Evolutionary conservation across 2,797 vertebrate genomes (phyloP), one percentile per base, ranked within the genome.

Genomic region (Dallia pectoralis): DNA sequence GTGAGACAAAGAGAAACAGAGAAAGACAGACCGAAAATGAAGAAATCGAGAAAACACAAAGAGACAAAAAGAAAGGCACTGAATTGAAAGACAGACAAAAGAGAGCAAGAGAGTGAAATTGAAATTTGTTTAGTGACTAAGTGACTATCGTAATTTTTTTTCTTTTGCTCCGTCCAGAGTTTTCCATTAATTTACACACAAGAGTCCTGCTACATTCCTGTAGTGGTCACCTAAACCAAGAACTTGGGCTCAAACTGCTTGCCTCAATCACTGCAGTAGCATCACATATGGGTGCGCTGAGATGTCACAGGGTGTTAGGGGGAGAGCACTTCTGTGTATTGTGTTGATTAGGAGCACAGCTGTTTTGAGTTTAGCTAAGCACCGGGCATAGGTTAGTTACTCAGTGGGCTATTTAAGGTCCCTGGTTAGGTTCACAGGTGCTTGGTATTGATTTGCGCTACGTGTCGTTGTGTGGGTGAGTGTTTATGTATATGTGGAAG

Each of bases 101-200:
- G 19, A 33, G 7, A 12, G 51, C 51, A 72, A 48, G 32, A 61
- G 27, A 9, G 47, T 70, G 6, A 71, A 76, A 78, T 7, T 33
- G n/a, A 81, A 78, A 67, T 1, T 19, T 11, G 4, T 4, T 49
- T 25, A 59, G 65, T 75, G 73, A 67, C 78, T 78, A 78, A 77
- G 48, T 73, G 51, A 33, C 19, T 75, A 67, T 81, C 62, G 8
- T 29, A 66, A 22, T 68, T 72, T 76, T 49, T 29, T 25, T 73
- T 40, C 53, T 12, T 27, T 51, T 9, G 40, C 70, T 81, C 76
- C 47, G 71, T 79, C 47, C 47, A 68, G 77, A 18, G 7, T 19
- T 47, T 80, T 80, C 9, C 22, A 25, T 25, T 59, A 9, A 59
- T 74, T 48, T 77, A 30, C 30, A 29, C 14, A 30, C 64, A 53